Evolutionary conservation across 2,113 vertebrate genomes (phyloP), one percentile per base, ranked within the genome.

Genomic region (Perca fluviatilis): DNA sequence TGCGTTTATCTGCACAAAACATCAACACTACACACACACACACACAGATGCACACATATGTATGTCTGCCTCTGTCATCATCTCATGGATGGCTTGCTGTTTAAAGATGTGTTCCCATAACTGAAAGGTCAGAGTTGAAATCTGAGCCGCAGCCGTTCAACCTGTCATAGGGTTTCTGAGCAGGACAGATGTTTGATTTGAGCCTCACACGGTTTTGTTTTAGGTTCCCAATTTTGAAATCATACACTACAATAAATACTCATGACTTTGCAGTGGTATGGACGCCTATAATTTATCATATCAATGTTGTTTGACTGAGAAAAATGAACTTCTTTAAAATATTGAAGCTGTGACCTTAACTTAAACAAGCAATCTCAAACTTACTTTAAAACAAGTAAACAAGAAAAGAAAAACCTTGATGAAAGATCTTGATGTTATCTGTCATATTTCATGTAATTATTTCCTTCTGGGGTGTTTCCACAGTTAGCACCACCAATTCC

Each of bases 361-460:
- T 30, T 21, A 16, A 56, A 49, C 6, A 19, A 19, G 10, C 1
- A 12, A 40, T 18, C 13, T 30, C 23, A 27, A 65, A n/a, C 21
- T 21, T 12, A 72, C 19, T 61, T 43, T 10, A 54, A 50, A 43
- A 36, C 6, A 65, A 51, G 5, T 3, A 43, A 43, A 54, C 14
- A 60, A 16, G n/a, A 33, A 50, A 47, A 43, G 50, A 47, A 36
- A 75, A 61, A 63, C 43, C 46, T 51, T 12, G 14, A 67, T 56
- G 63, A 79, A 60, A 80, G 11, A 43, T 8, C 19, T 51, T 53
- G 64, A 57, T 84, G 80, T 90, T 76, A 88, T 92, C 89, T 64
- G 57, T 79, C 80, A 78, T 77, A 81, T 85, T 87, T 81, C 64
- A 70, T 71, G 70, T 92, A 85, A 93, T 92, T 68, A 88, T 80